These are phyloP conservation scores for Dryomyza anilis DNA, from an alignment of 2,888 invertebrate genomes.

Conservation along the genomic window DNA sequence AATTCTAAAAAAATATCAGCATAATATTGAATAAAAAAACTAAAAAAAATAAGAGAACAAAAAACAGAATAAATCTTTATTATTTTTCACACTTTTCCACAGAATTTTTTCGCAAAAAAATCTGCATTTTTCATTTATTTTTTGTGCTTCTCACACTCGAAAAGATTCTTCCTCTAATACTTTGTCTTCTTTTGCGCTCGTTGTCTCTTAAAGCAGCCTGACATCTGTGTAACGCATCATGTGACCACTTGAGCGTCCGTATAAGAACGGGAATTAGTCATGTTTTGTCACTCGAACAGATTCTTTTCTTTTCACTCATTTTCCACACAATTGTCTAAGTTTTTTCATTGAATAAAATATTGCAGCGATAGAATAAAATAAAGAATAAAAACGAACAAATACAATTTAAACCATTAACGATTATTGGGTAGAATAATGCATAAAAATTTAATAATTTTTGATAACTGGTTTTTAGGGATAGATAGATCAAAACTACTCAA, in stretches of 20 bases:
- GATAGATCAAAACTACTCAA: too few species aligned
- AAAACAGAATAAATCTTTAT: too few species aligned
- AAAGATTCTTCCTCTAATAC: too few species aligned
- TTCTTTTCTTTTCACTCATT: not conserved
- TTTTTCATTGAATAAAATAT: not conserved
- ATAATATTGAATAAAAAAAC: too few species aligned
- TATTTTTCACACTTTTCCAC: too few species aligned
- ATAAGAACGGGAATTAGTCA: conserved; percentile 12
- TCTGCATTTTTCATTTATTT: too few species aligned
- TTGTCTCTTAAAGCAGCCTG: not conserved
- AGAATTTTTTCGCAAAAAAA: not conserved
- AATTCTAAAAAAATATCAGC: not conserved
- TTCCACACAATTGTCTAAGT: not conserved
- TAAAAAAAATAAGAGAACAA: too few species aligned
- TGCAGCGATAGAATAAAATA: not conserved
- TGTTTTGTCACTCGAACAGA: conserved; percentile 15
- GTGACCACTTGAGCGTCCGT: conserved; percentile 4
- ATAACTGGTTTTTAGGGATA: too few species aligned
- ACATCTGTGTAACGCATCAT: not conserved
- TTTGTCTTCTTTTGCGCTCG: too few species aligned
- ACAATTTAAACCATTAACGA: not conserved
- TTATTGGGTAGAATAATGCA: not conserved
- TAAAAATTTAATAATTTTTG: not conserved
- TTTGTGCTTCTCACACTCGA: too few species aligned
- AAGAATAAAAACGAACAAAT: not conserved